These are phyloP conservation scores for Nomada flava DNA, from an alignment of 2,888 invertebrate species.

Conservation along the genomic window DNA sequence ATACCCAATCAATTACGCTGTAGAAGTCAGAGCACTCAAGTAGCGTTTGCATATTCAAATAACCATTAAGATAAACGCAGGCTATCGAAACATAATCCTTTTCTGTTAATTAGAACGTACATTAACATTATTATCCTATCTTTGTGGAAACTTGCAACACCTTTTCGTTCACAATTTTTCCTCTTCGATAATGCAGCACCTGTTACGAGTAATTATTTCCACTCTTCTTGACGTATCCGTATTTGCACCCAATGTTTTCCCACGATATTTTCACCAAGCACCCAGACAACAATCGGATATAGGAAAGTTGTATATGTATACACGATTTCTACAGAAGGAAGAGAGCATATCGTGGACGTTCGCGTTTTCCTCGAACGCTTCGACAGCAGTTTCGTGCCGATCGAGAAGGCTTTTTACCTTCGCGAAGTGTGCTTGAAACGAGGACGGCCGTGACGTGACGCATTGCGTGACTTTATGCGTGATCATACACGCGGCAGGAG, in stretches of 20 bases:
- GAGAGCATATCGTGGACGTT: not conserved
- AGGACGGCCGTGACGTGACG: conserved; percentile 66
- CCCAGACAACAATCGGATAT: not conserved
- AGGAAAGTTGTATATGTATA: not conserved
- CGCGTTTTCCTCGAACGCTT: conserved; percentile 41
- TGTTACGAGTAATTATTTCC: not conserved
- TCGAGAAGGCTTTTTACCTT: conserved; percentile 61
- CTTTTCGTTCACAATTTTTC: too few species aligned
- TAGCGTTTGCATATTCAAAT: not conserved
- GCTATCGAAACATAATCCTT: not conserved
- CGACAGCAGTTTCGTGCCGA: conserved; percentile 57
- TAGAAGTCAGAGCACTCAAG: not conserved
- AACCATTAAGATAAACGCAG: not conserved
- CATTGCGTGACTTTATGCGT: conserved; percentile 58
- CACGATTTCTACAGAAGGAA: too few species aligned
- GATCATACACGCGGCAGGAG: conserved; percentile 11
- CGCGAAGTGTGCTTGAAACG: conserved; percentile 59
- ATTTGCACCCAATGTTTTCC: not conserved
- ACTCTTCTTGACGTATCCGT: not conserved
- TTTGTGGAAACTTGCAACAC: too few species aligned
- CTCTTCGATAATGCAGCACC: too few species aligned
- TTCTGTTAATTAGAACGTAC: not conserved
- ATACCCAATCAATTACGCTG: not conserved
- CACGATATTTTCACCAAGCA: not conserved
- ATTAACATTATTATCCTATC: too few species aligned